Conservation (phyloP, 2,113 vertebrate species). For the Eulemur rufifrons region DNA sequence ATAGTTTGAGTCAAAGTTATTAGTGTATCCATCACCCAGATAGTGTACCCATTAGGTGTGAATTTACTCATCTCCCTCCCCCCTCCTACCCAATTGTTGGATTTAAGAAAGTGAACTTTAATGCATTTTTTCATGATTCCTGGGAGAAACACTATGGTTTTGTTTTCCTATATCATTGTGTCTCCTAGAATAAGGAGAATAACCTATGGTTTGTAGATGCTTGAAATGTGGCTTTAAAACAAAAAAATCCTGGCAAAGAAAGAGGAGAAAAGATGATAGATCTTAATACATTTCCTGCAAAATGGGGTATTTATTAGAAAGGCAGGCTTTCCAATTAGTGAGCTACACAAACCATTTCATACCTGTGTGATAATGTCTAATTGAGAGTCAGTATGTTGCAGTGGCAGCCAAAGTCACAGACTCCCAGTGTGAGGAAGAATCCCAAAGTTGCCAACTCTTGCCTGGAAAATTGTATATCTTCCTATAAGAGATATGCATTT, state of each 20-base stretch:
- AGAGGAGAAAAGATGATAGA: not conserved
- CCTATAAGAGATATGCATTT: slow-evolving; percentile 37
- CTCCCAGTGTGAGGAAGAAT: not conserved
- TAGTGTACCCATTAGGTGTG: too few relatives aligned
- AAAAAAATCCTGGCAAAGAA: not conserved
- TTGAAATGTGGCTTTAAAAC: not conserved
- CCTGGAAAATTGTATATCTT: slow-evolving; percentile 22
- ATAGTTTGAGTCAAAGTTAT: too few relatives aligned
- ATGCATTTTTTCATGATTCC: not conserved
- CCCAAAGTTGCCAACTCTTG: slow-evolving; percentile 3
- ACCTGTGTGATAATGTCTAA: not conserved
- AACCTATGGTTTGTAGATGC: not conserved
- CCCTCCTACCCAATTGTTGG: not conserved
- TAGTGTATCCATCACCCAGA: too few relatives aligned
- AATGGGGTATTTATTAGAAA: not conserved
- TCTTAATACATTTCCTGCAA: not conserved
- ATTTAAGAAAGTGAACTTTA: slow-evolving; percentile 11
- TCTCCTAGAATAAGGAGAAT: not conserved
- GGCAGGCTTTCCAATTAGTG: not conserved
- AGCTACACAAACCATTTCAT: not conserved
- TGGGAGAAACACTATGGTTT: not conserved
- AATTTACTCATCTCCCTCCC: too few relatives aligned
- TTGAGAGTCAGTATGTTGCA: not conserved
- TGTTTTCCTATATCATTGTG: not conserved
- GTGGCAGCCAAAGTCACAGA: not conserved